Evolutionary conservation across 2,797 vertebrate species (phyloP).

Genomic region (Peromyscus melanophrys): DNA sequence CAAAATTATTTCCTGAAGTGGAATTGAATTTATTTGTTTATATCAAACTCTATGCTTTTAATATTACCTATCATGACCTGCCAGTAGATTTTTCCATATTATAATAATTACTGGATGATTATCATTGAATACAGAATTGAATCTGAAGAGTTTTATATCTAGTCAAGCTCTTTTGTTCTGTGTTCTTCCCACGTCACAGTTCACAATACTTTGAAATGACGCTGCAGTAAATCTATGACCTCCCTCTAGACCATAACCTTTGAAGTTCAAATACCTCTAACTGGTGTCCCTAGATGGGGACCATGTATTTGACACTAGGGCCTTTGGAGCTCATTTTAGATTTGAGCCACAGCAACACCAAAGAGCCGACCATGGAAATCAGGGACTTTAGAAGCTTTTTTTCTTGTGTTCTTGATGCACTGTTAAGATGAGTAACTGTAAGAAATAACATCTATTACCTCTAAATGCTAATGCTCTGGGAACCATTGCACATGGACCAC

Average conservation of each 20-base stretch:
- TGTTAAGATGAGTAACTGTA: not conserved
- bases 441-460: not conserved
- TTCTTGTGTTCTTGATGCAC: not conserved
- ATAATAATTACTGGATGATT: not conserved
- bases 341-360: not conserved
- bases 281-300: not conserved
- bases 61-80: not conserved
- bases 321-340: not conserved
- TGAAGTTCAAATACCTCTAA: not conserved
- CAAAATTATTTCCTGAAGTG: not conserved
- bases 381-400: not conserved
- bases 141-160: not conserved
- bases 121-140: not conserved
- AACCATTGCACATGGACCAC: not conserved
- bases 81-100: not conserved
- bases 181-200: not conserved
- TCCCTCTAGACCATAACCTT: not conserved
- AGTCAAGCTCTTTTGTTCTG: not conserved
- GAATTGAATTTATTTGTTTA: not conserved
- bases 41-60: not conserved
- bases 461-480: not conserved
- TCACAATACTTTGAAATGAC: not conserved
- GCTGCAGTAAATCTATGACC: not conserved
- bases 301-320: not conserved
- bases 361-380: not conserved